Percentiles rank a stretch among this genome's conserved stretches.
phyloP scores from a whole-genome alignment of 2,113 vertebrate species.

The Scomber japonicus region DNA sequence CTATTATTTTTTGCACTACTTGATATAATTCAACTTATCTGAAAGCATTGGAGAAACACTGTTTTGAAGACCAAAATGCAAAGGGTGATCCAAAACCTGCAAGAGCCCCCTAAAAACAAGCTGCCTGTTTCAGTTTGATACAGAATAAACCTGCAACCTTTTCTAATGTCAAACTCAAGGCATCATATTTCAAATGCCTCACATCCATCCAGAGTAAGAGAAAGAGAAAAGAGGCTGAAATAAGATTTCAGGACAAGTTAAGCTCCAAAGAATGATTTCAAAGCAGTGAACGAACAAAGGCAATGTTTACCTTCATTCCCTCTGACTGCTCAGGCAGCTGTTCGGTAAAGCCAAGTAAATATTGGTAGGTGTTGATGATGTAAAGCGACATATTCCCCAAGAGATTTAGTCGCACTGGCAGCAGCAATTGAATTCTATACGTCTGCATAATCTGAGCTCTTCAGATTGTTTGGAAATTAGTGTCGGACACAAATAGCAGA shows the following conservation, averaged over 20 bases:
- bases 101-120: neutral
- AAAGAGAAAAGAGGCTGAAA: constrained; percentile 14
- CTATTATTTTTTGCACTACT: too few species aligned
- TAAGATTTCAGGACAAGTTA: constrained; percentile 49
- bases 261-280: constrained; percentile 47
- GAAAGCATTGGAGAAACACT: neutral
- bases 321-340: constrained; percentile 43
- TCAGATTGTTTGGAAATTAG: neutral
- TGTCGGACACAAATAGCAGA: too few species aligned
- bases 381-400: constrained; percentile 22
- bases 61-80: neutral
- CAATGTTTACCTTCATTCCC: constrained; percentile 53
- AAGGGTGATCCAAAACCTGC: constrained; percentile 12
- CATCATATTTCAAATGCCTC: constrained; percentile 36
- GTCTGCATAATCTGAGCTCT: constrained; percentile 10
- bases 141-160: constrained; percentile 7
- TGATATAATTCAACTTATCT: neutral
- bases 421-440: neutral
- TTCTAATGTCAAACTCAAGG: constrained; percentile 22
- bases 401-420: constrained; percentile 12
- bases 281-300: constrained; percentile 24
- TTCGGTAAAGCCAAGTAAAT: constrained; percentile 54
- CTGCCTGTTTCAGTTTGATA: constrained; percentile 18
- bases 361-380: constrained; percentile 48
- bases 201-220: constrained; percentile 17